Percentiles rank a stretch among this genome's conserved stretches.
Evolutionary conservation across 2,113 vertebrate species (phyloP).

Genomic region (Spizaetus ornatus): DNA sequence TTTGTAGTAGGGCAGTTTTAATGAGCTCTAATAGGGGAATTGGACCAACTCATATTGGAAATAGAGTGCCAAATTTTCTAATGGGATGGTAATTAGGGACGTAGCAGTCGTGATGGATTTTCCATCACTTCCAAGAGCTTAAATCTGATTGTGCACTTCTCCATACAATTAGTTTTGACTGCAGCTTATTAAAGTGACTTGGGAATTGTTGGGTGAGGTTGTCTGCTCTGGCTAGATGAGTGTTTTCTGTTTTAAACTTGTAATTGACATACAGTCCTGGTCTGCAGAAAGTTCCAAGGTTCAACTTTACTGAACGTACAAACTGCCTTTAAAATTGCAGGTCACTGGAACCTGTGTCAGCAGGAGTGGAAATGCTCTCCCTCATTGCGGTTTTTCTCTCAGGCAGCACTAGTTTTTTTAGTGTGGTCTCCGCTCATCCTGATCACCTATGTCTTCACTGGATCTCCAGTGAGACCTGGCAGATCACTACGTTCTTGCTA

Average conservation of each 20-base stretch:
- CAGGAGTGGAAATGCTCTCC: background rate
- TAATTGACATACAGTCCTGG: background rate
- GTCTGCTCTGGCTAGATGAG: background rate
- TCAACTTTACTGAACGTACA: background rate
- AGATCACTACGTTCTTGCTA: background rate
- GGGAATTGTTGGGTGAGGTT: background rate
- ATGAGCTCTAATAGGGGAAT: conserved; percentile 33
- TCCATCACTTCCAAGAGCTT: conserved; percentile 10
- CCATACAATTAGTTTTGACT: conserved; percentile 32
- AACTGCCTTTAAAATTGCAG: background rate
- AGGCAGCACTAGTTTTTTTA: background rate
- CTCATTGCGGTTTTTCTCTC: background rate
- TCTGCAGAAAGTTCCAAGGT: background rate
- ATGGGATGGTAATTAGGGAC: conserved; percentile 35
- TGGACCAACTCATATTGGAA: conserved; percentile 11
- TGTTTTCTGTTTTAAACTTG: background rate
- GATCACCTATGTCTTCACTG: background rate
- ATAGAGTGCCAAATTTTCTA: conserved; percentile 16
- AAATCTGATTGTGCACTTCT: conserved; percentile 17
- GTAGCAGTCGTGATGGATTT: conserved; percentile 7
- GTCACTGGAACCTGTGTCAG: background rate
- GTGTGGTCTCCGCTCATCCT: background rate
- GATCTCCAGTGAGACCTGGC: background rate
- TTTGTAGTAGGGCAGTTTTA: conserved; percentile 33
- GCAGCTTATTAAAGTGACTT: conserved; percentile 7